phyloP scores from a whole-genome alignment of 23 tunicate genomes.

The Halocynthia roretzi region DNA sequence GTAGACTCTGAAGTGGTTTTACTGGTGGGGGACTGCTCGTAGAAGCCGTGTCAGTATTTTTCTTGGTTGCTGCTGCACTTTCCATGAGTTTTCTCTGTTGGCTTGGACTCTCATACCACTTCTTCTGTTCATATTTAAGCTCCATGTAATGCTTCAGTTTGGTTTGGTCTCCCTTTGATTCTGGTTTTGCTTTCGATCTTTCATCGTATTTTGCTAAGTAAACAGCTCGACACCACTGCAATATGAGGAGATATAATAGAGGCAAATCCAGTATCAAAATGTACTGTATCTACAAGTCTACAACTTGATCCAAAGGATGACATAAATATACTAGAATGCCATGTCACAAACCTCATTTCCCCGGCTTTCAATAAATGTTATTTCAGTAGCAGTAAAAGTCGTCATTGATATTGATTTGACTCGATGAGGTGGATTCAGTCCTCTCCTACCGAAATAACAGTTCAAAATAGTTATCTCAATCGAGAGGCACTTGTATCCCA shows the following conservation, averaged over 20 bases:
- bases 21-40: conserved; percentile 32
- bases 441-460: conserved; percentile 28
- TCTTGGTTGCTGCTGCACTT: conserved; percentile 33
- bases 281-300: neutral
- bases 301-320: neutral
- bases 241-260: neutral
- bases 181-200: conserved; percentile 72
- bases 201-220: conserved; percentile 83
- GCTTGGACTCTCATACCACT: conserved; percentile 87
- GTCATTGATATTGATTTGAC: conserved; percentile 97
- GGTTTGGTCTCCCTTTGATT: conserved; percentile 49
- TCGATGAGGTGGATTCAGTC: conserved; percentile 96
- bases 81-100: conserved; percentile 63
- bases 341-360: conserved; percentile 80
- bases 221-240: conserved; percentile 42
- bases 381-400: conserved; percentile 78
- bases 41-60: conserved; percentile 7
- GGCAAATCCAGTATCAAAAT: neutral
- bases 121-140: conserved; percentile 91
- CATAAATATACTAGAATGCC: neutral
- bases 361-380: conserved; percentile 69
- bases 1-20: conserved; percentile 20
- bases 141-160: conserved; percentile 86
- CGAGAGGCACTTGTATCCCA: too few relatives aligned
- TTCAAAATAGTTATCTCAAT: too few relatives aligned